These are phyloP conservation scores for Chaenogobius annularis DNA, from an alignment of 2,113 vertebrate species.

Conservation along the genomic window DNA sequence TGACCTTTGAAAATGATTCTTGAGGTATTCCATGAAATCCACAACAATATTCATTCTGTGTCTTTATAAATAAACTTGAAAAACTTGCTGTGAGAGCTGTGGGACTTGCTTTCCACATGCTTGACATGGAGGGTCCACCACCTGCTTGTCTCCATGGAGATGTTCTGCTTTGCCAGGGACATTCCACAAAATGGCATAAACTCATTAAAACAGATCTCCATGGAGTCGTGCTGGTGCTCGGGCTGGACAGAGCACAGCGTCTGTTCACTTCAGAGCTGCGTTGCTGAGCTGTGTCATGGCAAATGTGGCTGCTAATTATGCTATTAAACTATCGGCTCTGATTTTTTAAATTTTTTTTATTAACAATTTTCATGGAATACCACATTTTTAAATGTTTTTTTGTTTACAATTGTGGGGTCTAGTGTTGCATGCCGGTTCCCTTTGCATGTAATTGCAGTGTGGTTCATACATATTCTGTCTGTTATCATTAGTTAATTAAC, in stretches of 20 bases:
- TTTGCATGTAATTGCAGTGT: conserved; percentile 52
- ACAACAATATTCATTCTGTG: no score
- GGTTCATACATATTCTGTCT: conserved; percentile 13
- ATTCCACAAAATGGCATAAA: no score
- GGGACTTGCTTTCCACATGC: no score
- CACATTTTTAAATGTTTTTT: conserved; percentile 1
- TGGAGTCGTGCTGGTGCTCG: no score
- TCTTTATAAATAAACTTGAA: no score
- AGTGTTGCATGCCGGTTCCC: conserved; percentile 38
- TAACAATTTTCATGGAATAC: neutral
- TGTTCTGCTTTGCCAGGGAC: no score
- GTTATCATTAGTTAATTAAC: neutral
- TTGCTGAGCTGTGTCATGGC: neutral
- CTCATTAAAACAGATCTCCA: no score
- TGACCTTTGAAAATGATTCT: conserved; percentile 58
- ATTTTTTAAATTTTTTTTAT: neutral
- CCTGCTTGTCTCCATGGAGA: no score
- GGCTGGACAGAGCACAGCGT: no score
- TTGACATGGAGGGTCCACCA: no score
- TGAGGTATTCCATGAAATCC: neutral
- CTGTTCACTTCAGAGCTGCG: no score
- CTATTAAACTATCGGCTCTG: neutral
- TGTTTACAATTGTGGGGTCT: conserved; percentile 43
- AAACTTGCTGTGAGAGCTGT: no score
- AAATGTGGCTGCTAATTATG: neutral